Base-by-base conservation (phyloP, 1,140 invertebrate species). In the Nebria ingens region DNA sequence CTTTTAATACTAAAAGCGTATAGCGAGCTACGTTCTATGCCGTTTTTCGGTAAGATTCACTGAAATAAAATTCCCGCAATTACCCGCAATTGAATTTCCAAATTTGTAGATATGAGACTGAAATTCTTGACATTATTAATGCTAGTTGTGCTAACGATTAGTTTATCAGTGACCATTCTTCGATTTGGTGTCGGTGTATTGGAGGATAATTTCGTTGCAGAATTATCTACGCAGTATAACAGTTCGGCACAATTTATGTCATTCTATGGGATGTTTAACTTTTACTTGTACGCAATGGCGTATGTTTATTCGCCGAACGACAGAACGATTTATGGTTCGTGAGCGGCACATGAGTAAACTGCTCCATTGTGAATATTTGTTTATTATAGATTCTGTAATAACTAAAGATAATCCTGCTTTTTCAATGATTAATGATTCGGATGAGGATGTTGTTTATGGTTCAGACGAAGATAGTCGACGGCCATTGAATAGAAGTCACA, bases 371-470 rank as follows among this genome's bases (percentile, higher is more conserved):
- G 52, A 56, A 11, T 55, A 59, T 62, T 61, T 64, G n/a, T n/a
- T 66, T 64, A 62, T 74, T 77, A 58, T 72, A 92, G 93, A 97
- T 72, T 83, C 83, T 22, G 76, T 89, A 6, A 89, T 93, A 62
- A 93, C 93, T 21, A 97, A 96, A 75, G 94, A 97, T 74, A 97
- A 97, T 76, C 93, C 93, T 49, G 87, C 92, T 4, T 91, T 97
- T 71, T 97, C 93, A 11, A 97, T 98, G 94, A 89, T 98, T 55
- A 97, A 97, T 71, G 93, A 98, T 68, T 96, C 93, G 0, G 95
- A 98, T 69, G 94, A 97, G 76, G 95, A 97, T 62, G 91, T 96
- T 4, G 88, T 96, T 60, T 97, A 96, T 68, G 93, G 91, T 59
- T 96, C 90, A 21, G 91, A 93, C 59, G 90, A 92, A 64, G 89